Conservation (phyloP, 2,888 invertebrate genomes). For the Amblyteles armatorius region DNA sequence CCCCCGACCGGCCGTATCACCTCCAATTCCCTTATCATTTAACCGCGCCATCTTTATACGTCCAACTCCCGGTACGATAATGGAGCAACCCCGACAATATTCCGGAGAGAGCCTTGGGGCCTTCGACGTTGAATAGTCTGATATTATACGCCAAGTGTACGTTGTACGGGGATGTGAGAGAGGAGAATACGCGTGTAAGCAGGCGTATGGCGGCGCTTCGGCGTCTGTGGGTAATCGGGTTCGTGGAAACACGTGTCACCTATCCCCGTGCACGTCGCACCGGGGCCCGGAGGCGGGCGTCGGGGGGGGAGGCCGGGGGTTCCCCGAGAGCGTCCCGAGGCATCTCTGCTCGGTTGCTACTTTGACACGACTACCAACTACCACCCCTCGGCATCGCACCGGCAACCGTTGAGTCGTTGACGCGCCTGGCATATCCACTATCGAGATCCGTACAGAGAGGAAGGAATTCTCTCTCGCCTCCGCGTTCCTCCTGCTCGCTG, state of each 20-base stretch:
- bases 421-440: slow-evolving; percentile 59
- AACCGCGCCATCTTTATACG: background rate
- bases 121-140: slow-evolving; percentile 44
- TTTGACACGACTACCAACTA: slow-evolving; percentile 65
- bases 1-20: too few relatives aligned
- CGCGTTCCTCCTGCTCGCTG: slow-evolving; percentile 24
- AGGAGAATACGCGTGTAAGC: slow-evolving; percentile 78
- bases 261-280: slow-evolving; percentile 34
- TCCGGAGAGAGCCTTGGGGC: slow-evolving; percentile 20
- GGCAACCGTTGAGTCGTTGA: slow-evolving; percentile 47
- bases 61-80: slow-evolving; percentile 3
- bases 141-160: slow-evolving; percentile 55
- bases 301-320: slow-evolving; percentile 6
- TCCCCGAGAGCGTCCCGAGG: slow-evolving; percentile 51
- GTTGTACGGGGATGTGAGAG: slow-evolving; percentile 20
- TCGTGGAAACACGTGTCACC: slow-evolving; percentile 81
- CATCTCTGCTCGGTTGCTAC: slow-evolving; percentile 58
- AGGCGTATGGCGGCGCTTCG: slow-evolving; percentile 56
- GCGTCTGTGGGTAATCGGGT: slow-evolving; percentile 80
- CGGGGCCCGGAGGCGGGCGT: background rate
- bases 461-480: slow-evolving; percentile 44
- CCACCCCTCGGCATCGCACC: slow-evolving; percentile 50
- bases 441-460: slow-evolving; percentile 13
- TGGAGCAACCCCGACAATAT: slow-evolving; percentile 11
- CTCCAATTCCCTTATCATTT: background rate